Evolutionary conservation across 2,797 vertebrate genomes (phyloP).

Genomic region (Ambastaia sidthimunki): DNA sequence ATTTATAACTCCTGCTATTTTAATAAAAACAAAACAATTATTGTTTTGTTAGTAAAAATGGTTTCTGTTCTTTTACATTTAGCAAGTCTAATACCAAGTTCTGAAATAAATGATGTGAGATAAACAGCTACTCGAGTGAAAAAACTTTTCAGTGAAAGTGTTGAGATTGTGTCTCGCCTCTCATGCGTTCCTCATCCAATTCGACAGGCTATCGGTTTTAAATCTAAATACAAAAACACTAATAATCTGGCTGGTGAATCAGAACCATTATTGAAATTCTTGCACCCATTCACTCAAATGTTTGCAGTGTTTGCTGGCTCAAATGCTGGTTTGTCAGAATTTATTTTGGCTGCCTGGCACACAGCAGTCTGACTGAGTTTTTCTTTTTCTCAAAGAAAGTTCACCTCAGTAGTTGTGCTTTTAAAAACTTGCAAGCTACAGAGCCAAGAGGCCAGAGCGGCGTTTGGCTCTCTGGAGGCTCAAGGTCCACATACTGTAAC

Average conservation of each 20-base stretch:
- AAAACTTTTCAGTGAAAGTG: slow-evolving; percentile 2
- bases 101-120: neutral
- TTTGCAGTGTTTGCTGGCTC: neutral
- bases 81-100: too few relatives aligned
- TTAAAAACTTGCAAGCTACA: neutral
- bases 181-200: slow-evolving; percentile 7
- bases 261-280: neutral
- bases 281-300: neutral
- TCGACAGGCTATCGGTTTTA: neutral
- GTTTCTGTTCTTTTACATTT: too few relatives aligned
- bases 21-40: too few relatives aligned
- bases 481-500: slow-evolving; percentile 11
- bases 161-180: neutral
- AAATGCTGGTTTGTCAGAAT: neutral
- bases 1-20: neutral
- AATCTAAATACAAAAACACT: slow-evolving; percentile 18
- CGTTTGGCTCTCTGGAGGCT: slow-evolving; percentile 18
- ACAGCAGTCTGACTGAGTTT: neutral
- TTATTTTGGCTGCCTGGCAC: neutral
- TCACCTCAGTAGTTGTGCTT: slow-evolving; percentile 7
- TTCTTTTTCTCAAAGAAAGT: slow-evolving; percentile 4
- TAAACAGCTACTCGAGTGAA: slow-evolving; percentile 11
- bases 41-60: too few relatives aligned
- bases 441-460: neutral
- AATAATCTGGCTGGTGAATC: slow-evolving; percentile 15